Conservation (phyloP, 2,797 vertebrate genomes). For the Cephalopachus bancanus region DNA sequence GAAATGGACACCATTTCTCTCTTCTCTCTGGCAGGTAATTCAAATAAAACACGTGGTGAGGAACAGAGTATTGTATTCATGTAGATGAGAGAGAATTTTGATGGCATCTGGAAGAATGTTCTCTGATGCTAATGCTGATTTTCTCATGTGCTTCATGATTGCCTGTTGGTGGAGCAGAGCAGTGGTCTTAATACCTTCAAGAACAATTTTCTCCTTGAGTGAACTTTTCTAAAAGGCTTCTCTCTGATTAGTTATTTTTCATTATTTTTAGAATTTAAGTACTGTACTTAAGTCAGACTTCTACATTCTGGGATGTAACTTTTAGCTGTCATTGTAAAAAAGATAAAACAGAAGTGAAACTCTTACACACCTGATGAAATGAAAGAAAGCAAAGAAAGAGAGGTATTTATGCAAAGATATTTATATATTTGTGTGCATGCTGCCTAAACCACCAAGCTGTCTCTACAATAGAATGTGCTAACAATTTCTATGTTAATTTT, state of each 20-base stretch:
- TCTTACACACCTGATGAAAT: conserved; percentile 23
- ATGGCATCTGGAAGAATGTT: conserved; percentile 42
- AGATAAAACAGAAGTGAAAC: conserved; percentile 42
- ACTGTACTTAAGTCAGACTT: conserved; percentile 55
- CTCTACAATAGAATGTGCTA: neutral
- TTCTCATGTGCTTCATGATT: conserved; percentile 65
- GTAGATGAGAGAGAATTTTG: conserved; percentile 21
- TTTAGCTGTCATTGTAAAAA: conserved; percentile 64
- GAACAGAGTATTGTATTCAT: conserved; percentile 3
- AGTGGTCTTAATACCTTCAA: neutral
- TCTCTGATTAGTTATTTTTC: conserved; percentile 65
- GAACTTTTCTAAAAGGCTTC: conserved; percentile 65
- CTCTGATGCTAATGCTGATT: conserved; percentile 49
- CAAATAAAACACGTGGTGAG: conserved; percentile 54
- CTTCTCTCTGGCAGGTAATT: conserved; percentile 33
- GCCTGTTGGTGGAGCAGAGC: neutral
- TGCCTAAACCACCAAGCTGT: neutral
- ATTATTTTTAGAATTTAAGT: conserved; percentile 71
- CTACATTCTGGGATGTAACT: conserved; percentile 5
- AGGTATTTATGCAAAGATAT: conserved; percentile 26
- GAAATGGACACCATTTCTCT: neutral
- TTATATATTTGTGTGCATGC: neutral
- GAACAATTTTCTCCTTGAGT: conserved; percentile 72
- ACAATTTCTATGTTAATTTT: conserved; percentile 15
- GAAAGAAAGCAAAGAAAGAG: conserved; percentile 56